phyloP scores from a whole-genome alignment of 2,797 vertebrate genomes.

The Hipposideros larvatus region DNA sequence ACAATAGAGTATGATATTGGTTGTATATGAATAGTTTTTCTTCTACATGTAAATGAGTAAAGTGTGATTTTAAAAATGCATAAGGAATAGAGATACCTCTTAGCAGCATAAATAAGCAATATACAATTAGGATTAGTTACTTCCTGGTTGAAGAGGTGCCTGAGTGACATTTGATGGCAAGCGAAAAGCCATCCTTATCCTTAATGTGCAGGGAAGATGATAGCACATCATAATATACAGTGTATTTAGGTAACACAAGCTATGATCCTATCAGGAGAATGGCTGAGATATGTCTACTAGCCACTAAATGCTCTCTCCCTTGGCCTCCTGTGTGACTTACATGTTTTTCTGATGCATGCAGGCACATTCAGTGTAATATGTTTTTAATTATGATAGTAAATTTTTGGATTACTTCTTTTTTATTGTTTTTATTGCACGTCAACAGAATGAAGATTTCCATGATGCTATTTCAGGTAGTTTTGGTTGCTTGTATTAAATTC shows the following conservation, averaged over 20 bases:
- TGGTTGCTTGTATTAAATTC: neutral
- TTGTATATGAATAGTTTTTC: neutral
- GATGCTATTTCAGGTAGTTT: conserved; percentile 2
- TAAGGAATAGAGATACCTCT: neutral
- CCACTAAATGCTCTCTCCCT: neutral
- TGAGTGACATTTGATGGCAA: neutral
- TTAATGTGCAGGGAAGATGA: neutral
- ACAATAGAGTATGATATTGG: neutral
- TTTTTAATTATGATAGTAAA: neutral
- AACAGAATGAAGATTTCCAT: conserved; percentile 21
- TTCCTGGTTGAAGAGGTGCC: neutral
- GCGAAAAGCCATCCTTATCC: neutral
- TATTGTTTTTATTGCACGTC: neutral
- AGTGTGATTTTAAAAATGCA: neutral
- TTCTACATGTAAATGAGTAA: neutral
- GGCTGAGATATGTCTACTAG: neutral
- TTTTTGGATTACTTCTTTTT: neutral
- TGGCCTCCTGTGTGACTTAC: neutral
- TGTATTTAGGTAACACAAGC: neutral
- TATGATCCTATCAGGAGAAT: neutral
- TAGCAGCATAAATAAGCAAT: conserved; percentile 37
- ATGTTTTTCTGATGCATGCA: neutral
- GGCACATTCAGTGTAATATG: neutral
- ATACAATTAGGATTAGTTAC: neutral
- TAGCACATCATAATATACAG: neutral